phyloP scores from a whole-genome alignment of 30 jellyfish, hydroid and myxozoan genomes.

The Sanderia malayensis region DNA sequence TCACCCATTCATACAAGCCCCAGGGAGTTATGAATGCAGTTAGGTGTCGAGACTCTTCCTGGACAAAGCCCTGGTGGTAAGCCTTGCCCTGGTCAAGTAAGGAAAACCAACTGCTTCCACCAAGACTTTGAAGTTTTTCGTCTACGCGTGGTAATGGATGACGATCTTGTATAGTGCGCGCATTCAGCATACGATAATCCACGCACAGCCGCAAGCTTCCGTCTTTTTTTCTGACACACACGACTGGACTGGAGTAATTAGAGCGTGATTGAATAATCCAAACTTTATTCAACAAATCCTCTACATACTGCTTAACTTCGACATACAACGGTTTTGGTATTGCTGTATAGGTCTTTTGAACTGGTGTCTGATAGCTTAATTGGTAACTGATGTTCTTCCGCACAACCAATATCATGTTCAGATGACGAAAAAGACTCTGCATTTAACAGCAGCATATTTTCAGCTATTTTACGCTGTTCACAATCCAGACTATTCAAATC shows the following conservation, averaged over 20 bases:
- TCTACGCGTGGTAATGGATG: conserved; percentile 50
- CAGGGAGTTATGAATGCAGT: conserved; percentile 66
- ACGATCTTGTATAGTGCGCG: conserved; percentile 50
- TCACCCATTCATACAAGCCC: conserved; percentile 63
- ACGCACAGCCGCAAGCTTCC: conserved; percentile 41
- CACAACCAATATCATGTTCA: conserved; percentile 19
- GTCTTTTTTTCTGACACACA: conserved; percentile 35
- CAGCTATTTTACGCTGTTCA: conserved; percentile 7
- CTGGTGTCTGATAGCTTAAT: conserved; percentile 29
- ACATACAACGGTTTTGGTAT: conserved; percentile 19
- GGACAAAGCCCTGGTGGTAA: conserved; percentile 57
- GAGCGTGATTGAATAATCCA: conserved; percentile 8
- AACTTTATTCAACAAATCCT: not conserved
- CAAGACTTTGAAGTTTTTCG: conserved; percentile 28
- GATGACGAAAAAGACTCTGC: conserved; percentile 9
- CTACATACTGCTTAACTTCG: conserved; percentile 11
- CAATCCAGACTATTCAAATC: conserved; percentile 11
- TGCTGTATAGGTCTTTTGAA: not conserved
- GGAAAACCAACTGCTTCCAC: conserved; percentile 60
- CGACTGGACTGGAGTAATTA: conserved; percentile 32
- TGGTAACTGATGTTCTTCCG: conserved; percentile 4
- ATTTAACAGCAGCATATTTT: not conserved
- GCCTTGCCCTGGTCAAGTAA: conserved; percentile 53
- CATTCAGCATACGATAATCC: conserved; percentile 36
- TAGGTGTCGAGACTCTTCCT: conserved; percentile 21